These are phyloP conservation scores for Zoanthus sociatus DNA, from an alignment of 92 coral and sea anemone genomes.

Conservation along the genomic window DNA sequence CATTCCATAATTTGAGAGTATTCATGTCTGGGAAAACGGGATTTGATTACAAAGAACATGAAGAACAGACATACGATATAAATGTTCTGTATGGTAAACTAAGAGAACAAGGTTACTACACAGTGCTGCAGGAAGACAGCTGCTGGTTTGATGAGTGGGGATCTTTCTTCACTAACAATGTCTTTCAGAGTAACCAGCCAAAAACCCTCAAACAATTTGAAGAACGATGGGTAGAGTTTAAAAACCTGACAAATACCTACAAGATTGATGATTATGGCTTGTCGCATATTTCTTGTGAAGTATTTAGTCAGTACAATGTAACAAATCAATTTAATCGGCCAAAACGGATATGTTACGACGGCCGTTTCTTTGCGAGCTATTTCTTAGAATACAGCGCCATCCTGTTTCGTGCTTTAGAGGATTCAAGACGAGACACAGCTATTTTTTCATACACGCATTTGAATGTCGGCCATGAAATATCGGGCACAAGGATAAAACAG, in stretches of 20 bases:
- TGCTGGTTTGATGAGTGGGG: conserved; percentile 98
- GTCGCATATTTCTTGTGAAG: conserved; percentile 82
- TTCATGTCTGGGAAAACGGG: conserved; percentile 88
- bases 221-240: conserved; percentile 68
- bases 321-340: conserved; percentile 87
- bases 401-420: conserved; percentile 65
- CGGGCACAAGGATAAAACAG: conserved; percentile 87
- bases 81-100: conserved; percentile 66
- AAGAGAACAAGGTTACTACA: conserved; percentile 79
- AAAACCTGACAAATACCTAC: conserved; percentile 46
- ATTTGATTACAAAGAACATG: conserved; percentile 72
- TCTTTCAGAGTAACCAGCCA: conserved; percentile 72
- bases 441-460: conserved; percentile 86
- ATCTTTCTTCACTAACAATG: conserved; percentile 79
- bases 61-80: conserved; percentile 74
- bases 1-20: conserved; percentile 85
- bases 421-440: conserved; percentile 69
- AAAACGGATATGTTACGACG: conserved; percentile 77
- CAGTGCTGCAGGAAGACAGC: conserved; percentile 92
- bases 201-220: conserved; percentile 58
- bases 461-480: conserved; percentile 82
- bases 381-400: conserved; percentile 75
- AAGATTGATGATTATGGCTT: conserved; percentile 86
- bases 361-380: conserved; percentile 75
- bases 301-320: conserved; percentile 73